These are phyloP conservation scores for Peromyscus californicus DNA, from an alignment of 2,113 vertebrate genomes.

Conservation along the genomic window DNA sequence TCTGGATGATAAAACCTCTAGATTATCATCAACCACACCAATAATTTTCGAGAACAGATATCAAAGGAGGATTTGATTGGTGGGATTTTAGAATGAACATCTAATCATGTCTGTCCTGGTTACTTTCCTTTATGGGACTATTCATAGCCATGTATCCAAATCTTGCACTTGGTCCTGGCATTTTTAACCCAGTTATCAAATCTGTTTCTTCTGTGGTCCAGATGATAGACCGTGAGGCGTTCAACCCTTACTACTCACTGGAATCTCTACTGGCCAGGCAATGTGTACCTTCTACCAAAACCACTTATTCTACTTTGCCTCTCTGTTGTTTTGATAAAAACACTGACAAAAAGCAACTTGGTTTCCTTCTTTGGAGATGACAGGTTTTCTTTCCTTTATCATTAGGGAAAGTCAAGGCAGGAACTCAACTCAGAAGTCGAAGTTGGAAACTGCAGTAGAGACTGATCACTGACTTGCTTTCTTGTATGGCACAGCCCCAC, in stretches of 20 bases:
- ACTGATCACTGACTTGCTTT: no score
- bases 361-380: not conserved
- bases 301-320: not conserved
- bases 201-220: not conserved
- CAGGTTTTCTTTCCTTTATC: not conserved
- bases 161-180: not conserved
- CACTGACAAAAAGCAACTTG: not conserved
- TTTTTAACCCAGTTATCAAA: not conserved
- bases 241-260: not conserved
- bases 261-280: no score
- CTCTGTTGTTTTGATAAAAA: not conserved
- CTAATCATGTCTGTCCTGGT: not conserved
- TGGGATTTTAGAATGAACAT: not conserved
- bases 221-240: no score
- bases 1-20: not conserved
- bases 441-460: no score
- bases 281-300: not conserved
- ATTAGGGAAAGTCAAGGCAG: not conserved
- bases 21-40: not conserved
- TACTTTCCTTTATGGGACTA: not conserved
- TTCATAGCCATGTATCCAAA: not conserved
- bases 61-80: not conserved
- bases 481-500: not conserved
- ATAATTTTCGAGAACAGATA: not conserved
- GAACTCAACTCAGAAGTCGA: no score